A percentile compares a stretch with the other conserved stretches of the same genome.
phyloP scores from a whole-genome alignment of 2,797 vertebrate genomes.

The Odontamblyopus rebecca region DNA sequence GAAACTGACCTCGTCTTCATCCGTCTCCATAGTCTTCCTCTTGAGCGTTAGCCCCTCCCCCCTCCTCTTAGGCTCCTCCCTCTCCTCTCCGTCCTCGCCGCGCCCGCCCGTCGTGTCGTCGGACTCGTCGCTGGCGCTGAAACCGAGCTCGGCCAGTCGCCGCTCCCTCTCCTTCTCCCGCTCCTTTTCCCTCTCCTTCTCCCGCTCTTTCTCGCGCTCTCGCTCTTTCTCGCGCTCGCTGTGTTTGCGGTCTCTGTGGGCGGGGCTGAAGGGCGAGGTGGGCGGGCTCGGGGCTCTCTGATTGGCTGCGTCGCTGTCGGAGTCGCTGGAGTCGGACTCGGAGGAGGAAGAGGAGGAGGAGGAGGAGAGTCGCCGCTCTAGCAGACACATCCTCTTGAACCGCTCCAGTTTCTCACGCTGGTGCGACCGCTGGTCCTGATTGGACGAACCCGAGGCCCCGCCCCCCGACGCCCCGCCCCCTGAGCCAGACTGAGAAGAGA shows the following conservation, averaged over 20 bases:
- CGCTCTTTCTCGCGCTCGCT: conserved; percentile 56
- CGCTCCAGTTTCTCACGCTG: conserved; percentile 90
- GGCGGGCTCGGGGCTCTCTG: conserved; percentile 54
- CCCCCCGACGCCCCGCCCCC: conserved; percentile 57
- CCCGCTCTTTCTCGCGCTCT: conserved; percentile 64
- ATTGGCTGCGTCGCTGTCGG: conserved; percentile 65
- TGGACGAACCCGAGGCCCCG: conserved; percentile 14
- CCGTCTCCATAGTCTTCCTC: conserved; percentile 57
- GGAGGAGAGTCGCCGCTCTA: conserved; percentile 84
- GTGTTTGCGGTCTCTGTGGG: conserved; percentile 58
- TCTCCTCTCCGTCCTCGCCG: conserved; percentile 42
- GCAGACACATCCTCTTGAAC: conserved; percentile 90
- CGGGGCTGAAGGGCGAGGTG: conserved; percentile 28
- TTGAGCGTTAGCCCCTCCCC: conserved; percentile 67
- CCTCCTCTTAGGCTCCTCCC: conserved; percentile 56
- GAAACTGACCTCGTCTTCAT: conserved; percentile 66
- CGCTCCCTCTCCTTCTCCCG: conserved; percentile 38
- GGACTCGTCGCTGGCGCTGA: conserved; percentile 83
- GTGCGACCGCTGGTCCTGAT: conserved; percentile 78
- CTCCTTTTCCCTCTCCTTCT: conserved; percentile 42
- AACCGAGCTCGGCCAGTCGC: conserved; percentile 77
- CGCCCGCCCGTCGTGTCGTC: conserved; percentile 68
- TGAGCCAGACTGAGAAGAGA: conserved; percentile 39
- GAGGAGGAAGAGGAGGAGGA: conserved; percentile 88
- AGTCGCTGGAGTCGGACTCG: conserved; percentile 83